phyloP scores from a whole-genome alignment of 1,140 invertebrate species.

The Phocides pigmalion region DNA sequence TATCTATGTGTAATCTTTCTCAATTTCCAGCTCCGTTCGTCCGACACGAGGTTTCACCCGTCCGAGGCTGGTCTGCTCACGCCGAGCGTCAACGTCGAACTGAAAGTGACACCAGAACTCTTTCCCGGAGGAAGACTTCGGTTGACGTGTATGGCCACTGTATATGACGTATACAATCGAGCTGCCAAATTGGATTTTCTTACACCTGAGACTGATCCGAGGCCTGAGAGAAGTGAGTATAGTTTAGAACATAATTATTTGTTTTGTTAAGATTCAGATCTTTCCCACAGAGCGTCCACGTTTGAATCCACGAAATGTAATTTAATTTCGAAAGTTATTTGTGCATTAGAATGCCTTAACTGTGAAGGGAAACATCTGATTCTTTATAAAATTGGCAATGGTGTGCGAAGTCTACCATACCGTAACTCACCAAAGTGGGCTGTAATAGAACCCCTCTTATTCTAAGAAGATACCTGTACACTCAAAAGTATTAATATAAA shows the following conservation, averaged over 20 bases:
- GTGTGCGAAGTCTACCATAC: too few relatives aligned
- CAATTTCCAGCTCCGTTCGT: slow-evolving; percentile 63
- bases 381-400: too few relatives aligned
- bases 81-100: slow-evolving; percentile 56
- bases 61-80: slow-evolving; percentile 58
- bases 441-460: too few relatives aligned
- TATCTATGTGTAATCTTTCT: background rate
- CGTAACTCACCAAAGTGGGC: too few relatives aligned
- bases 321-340: too few relatives aligned
- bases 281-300: too few relatives aligned
- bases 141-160: slow-evolving; percentile 60
- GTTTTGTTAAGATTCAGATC: too few relatives aligned
- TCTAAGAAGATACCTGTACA: too few relatives aligned
- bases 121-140: slow-evolving; percentile 64
- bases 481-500: too few relatives aligned
- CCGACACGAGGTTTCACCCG: slow-evolving; percentile 65
- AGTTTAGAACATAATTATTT: background rate
- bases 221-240: slow-evolving; percentile 73
- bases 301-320: too few relatives aligned
- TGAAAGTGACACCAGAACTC: slow-evolving; percentile 61
- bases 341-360: too few relatives aligned
- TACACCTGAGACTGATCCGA: slow-evolving; percentile 72
- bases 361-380: too few relatives aligned
- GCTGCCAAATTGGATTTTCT: slow-evolving; percentile 71
- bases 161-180: slow-evolving; percentile 64